Percentiles rank a stretch among this genome's conserved stretches.
These are phyloP conservation scores for Glomeris marginata DNA, from an alignment of 2,888 invertebrate species.

Conservation along the genomic window DNA sequence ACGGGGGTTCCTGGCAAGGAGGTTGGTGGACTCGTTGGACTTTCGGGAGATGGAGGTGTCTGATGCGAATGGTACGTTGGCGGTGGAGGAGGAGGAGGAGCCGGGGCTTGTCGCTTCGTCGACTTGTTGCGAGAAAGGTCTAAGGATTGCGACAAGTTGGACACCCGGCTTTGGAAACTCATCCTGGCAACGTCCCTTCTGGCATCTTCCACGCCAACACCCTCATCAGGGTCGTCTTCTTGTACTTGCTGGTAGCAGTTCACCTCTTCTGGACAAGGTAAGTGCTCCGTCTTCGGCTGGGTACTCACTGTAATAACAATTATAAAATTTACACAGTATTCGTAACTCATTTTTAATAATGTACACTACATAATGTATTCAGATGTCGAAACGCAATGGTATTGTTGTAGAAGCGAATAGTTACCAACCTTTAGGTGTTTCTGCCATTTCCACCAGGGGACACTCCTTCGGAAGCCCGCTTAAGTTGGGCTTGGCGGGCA, in stretches of 20 bases:
- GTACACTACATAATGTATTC: no score
- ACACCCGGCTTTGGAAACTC: conserved; percentile 11
- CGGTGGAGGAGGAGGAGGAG: conserved; percentile 12
- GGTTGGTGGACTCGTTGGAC: not conserved
- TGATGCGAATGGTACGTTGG: conserved; percentile 5
- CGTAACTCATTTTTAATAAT: no score
- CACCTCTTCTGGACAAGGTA: not conserved
- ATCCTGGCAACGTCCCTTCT: not conserved
- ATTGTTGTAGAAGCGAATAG: not conserved
- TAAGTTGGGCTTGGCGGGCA: conserved; percentile 20
- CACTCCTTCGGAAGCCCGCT: conserved; percentile 10
- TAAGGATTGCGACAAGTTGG: conserved; percentile 9
- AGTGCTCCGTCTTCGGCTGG: not conserved
- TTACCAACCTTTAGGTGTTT: not conserved
- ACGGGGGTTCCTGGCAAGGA: not conserved
- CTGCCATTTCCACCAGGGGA: not conserved
- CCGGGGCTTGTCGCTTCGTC: conserved; percentile 18
- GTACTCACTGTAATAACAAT: conserved; percentile 1
- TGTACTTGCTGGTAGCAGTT: not conserved
- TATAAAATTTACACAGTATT: no score
- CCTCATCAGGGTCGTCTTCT: not conserved
- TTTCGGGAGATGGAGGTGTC: conserved; percentile 13
- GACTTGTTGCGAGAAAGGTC: conserved; percentile 12
- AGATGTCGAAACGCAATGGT: no score
- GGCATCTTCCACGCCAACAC: not conserved